Evolutionary conservation across 2,797 vertebrate genomes (phyloP).

Genomic region (Peromyscus nudipes): DNA sequence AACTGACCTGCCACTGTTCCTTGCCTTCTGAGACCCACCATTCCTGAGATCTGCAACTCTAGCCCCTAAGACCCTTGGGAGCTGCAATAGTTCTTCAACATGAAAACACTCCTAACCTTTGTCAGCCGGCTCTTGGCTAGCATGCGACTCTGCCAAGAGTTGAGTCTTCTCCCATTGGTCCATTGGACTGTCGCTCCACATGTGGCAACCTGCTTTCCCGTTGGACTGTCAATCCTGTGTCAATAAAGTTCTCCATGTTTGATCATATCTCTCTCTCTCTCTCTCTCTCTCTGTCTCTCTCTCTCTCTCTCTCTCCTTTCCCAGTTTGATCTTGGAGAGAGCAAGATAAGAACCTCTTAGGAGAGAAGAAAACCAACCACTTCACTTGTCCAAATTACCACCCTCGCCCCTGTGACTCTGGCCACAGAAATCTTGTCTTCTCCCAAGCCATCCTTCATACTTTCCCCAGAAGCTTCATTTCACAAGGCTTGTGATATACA

Average conservation of each 20-base stretch:
- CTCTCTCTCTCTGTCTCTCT: too few species aligned
- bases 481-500: background rate
- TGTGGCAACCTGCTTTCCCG: background rate
- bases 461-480: constrained; percentile 2
- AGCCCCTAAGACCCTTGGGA: background rate
- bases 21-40: background rate
- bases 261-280: background rate
- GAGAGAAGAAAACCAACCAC: background rate
- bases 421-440: background rate
- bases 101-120: background rate
- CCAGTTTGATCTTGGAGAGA: background rate
- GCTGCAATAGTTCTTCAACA: background rate
- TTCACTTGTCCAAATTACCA: background rate
- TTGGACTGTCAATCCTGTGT: background rate
- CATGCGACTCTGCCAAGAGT: background rate
- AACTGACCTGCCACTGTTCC: background rate
- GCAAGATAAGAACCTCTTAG: background rate
- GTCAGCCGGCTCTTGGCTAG: background rate
- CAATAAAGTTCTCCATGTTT: background rate
- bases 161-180: background rate
- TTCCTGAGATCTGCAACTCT: background rate
- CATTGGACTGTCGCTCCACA: background rate
- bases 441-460: background rate
- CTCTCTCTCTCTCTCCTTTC: background rate
- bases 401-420: background rate